These are phyloP conservation scores for Saguinus midas DNA, from an alignment of 2,113 vertebrate species.

Conservation along the genomic window DNA sequence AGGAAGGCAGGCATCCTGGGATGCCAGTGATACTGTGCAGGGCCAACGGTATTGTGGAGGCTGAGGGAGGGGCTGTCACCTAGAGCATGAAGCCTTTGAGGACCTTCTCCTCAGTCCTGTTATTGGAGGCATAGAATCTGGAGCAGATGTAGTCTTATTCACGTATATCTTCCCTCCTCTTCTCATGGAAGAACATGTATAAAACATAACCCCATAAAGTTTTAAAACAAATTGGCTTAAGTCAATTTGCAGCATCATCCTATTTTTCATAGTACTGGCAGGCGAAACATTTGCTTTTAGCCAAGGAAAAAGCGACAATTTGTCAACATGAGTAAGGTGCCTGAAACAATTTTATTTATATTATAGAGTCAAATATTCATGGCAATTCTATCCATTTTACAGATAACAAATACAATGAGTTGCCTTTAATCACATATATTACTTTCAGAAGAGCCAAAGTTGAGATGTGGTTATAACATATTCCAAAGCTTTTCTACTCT, in stretches of 20 bases:
- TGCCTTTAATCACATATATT: background rate
- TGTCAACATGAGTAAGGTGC: background rate
- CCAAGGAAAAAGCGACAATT: background rate
- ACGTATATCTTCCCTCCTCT: background rate
- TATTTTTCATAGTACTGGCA: background rate
- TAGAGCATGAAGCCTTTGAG: background rate
- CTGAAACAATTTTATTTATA: background rate
- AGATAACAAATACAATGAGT: background rate
- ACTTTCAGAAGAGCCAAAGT: background rate
- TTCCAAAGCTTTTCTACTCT: background rate
- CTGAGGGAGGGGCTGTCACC: fast-evolving
- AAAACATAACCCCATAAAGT: background rate
- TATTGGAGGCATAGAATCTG: background rate
- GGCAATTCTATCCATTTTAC: background rate
- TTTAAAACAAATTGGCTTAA: background rate
- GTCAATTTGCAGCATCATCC: background rate
- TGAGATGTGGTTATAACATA: background rate
- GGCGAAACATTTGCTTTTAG: background rate
- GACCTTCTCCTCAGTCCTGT: fast-evolving
- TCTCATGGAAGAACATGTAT: background rate
- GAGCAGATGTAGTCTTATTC: background rate
- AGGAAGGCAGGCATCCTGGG: fast-evolving
- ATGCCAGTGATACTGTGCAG: too few relatives aligned
- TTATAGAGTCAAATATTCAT: background rate
- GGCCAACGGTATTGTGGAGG: fast-evolving